phyloP scores from a whole-genome alignment of 2,797 vertebrate genomes.

The Staurois parvus region DNA sequence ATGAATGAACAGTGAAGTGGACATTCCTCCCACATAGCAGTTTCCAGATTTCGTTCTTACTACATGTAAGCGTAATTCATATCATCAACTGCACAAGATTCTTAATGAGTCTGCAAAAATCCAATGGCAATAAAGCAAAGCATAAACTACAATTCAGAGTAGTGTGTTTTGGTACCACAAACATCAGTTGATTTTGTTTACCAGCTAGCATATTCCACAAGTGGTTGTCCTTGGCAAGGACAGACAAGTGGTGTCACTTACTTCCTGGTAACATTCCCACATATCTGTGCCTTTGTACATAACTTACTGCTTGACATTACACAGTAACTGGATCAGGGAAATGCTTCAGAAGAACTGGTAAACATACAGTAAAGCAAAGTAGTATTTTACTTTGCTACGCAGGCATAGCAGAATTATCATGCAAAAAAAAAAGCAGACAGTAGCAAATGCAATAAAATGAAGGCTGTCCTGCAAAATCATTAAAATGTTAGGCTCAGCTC shows the following conservation, averaged over 20 bases:
- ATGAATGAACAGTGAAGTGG: background rate
- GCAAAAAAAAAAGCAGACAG: background rate
- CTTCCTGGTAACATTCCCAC: background rate
- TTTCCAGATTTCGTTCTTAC: too few relatives aligned
- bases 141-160: too few relatives aligned
- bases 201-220: background rate
- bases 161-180: background rate
- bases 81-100: background rate
- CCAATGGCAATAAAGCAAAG: background rate
- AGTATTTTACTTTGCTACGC: background rate
- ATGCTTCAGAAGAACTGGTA: background rate
- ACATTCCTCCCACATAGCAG: background rate
- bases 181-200: background rate
- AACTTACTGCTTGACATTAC: background rate
- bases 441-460: background rate
- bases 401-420: background rate
- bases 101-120: background rate
- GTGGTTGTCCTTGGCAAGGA: conserved; percentile 7
- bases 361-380: background rate
- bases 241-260: background rate
- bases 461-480: too few relatives aligned
- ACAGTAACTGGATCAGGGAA: background rate
- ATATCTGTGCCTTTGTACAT: background rate
- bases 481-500: too few relatives aligned
- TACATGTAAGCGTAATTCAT: background rate